phyloP scores from a whole-genome alignment of 2,797 vertebrate species.

The Spinus pinus region DNA sequence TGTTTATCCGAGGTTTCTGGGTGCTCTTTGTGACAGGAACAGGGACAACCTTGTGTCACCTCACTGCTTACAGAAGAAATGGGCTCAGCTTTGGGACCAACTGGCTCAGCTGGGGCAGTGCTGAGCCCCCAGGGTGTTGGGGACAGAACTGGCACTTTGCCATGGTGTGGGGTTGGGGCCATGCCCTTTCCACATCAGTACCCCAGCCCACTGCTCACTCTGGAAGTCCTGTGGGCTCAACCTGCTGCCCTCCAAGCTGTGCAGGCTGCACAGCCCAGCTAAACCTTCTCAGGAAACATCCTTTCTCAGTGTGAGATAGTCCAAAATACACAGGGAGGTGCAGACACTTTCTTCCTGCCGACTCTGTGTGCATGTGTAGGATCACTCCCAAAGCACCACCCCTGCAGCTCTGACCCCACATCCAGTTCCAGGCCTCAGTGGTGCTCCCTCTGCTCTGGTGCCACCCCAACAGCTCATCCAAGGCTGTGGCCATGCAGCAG shows the following conservation, averaged over 20 bases:
- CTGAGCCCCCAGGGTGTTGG: not conserved
- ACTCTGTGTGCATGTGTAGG: fast-evolving
- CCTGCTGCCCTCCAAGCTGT: not conserved
- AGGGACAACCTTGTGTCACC: not conserved
- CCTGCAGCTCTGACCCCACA: not conserved
- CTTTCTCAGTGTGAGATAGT: fast-evolving
- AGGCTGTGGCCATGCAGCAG: not conserved
- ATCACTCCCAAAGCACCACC: not conserved
- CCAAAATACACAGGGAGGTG: not conserved
- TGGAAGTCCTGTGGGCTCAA: not conserved
- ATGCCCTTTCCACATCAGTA: not conserved
- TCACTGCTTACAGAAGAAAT: fast-evolving
- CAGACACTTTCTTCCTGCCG: not conserved
- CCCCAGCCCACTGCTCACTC: not conserved
- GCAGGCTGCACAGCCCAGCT: not conserved
- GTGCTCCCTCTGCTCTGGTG: not conserved
- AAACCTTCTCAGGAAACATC: not conserved
- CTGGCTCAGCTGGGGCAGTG: fast-evolving
- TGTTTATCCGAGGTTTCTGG: not conserved
- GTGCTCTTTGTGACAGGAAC: not conserved
- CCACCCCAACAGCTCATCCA: not conserved
- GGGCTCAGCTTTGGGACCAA: not conserved
- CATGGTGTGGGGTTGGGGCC: not conserved
- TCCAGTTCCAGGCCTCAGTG: fast-evolving
- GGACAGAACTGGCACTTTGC: not conserved